Evolutionary conservation across 35 echinoderm and acorn worm species (phyloP).

Genomic region (Hemicentrotus pulcherrimus): DNA sequence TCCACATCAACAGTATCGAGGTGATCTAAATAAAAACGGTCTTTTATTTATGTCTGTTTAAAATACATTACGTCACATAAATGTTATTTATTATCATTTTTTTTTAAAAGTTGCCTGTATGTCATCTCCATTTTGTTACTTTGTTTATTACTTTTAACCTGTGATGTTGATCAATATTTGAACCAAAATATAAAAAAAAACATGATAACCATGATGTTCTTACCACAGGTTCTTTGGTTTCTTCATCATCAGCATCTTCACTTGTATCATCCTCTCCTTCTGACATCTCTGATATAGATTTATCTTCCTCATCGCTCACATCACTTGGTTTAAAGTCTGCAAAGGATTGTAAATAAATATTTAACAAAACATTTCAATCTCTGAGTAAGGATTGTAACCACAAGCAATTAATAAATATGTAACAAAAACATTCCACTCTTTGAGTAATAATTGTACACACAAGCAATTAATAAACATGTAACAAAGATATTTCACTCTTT

Average conservation of each 20-base stretch:
- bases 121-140: neutral
- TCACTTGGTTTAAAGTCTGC: neutral
- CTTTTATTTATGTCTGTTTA: no score
- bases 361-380: neutral
- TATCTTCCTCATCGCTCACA: neutral
- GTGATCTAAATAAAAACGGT: no score
- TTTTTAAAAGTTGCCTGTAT: neutral
- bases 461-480: no score
- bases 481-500: no score
- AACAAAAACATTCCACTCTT: neutral
- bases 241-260: slow-evolving; percentile 50
- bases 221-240: neutral
- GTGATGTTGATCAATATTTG: neutral
- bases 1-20: no score
- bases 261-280: slow-evolving; percentile 38
- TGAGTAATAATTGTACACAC: neutral
- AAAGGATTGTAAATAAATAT: neutral
- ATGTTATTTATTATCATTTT: neutral
- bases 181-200: neutral
- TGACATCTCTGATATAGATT: neutral
- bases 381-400: neutral
- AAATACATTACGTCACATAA: neutral
- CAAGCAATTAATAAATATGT: no score
- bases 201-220: neutral
- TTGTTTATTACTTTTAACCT: neutral